Evolutionary conservation across 2,113 vertebrate genomes (phyloP).

Genomic region (Laticauda laticaudata): DNA sequence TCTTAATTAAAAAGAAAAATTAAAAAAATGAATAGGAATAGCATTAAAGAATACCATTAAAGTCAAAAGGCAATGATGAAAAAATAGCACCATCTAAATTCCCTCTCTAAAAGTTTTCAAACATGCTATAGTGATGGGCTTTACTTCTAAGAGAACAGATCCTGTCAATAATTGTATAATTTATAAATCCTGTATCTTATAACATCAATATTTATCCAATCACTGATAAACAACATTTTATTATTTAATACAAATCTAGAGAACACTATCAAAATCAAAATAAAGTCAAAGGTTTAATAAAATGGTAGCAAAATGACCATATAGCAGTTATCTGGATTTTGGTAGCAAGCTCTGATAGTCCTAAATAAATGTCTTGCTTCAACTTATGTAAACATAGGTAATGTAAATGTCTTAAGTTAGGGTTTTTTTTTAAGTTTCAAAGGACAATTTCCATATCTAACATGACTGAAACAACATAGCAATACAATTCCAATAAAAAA

Average conservation of each 20-base stretch:
- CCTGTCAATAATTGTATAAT: background rate
- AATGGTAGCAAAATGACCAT: background rate
- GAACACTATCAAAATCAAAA: background rate
- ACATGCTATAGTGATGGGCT: conserved; percentile 49
- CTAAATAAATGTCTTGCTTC: background rate
- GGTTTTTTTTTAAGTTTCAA: background rate
- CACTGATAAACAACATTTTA: conserved; percentile 35
- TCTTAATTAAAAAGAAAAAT: conserved; percentile 30
- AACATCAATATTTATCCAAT: conserved; percentile 31
- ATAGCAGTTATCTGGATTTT: background rate
- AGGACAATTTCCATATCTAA: background rate
- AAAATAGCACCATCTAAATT: conserved; percentile 79
- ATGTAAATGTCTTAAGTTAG: background rate
- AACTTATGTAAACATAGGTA: background rate
- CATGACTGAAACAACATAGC: background rate
- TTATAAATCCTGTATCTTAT: conserved; percentile 14
- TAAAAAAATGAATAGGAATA: conserved; percentile 38
- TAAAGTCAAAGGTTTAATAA: background rate
- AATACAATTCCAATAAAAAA: background rate
- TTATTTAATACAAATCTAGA: background rate
- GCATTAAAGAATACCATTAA: conserved; percentile 46
- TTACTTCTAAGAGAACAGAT: conserved; percentile 21
- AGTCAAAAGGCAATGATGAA: conserved; percentile 70
- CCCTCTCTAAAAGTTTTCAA: conserved; percentile 65
- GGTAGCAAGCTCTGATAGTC: background rate